Conservation (phyloP, 2,797 vertebrate genomes). For the Philypnodon macrostomus region DNA sequence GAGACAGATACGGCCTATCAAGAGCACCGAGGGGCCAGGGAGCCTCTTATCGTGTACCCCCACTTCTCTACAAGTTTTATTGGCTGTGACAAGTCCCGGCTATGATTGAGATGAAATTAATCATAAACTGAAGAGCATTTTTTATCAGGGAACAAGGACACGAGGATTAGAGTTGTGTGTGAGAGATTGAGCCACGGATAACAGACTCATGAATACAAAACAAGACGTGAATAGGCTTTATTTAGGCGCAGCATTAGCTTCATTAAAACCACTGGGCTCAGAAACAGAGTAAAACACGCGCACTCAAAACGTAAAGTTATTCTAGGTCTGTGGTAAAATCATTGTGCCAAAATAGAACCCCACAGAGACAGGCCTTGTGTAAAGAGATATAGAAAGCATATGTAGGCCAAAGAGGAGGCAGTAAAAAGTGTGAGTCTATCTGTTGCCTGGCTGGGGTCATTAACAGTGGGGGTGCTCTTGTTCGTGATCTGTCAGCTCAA, state of each 20-base stretch:
- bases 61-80: constrained; percentile 73
- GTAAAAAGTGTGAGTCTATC: constrained; percentile 56
- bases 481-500: constrained; percentile 78
- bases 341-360: too few species aligned
- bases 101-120: constrained; percentile 87
- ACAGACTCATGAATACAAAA: constrained; percentile 63
- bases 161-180: constrained; percentile 62
- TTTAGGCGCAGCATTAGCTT: constrained; percentile 44
- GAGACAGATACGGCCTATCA: constrained; percentile 80
- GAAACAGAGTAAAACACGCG: constrained; percentile 10
- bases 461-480: constrained; percentile 65
- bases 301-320: not conserved
- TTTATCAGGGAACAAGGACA: constrained; percentile 71
- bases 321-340: not conserved
- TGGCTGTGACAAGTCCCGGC: constrained; percentile 72
- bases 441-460: constrained; percentile 67
- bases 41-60: constrained; percentile 66
- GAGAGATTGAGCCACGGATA: constrained; percentile 59
- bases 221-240: constrained; percentile 51
- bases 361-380: constrained; percentile 13
- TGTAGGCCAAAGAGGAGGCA: constrained; percentile 50
- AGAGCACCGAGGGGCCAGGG: constrained; percentile 61
- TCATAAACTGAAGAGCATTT: constrained; percentile 80
- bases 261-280: constrained; percentile 41
- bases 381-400: constrained; percentile 41